phyloP scores from a whole-genome alignment of 1,140 invertebrate genomes.

The Ditylenchus dipsaci region DNA sequence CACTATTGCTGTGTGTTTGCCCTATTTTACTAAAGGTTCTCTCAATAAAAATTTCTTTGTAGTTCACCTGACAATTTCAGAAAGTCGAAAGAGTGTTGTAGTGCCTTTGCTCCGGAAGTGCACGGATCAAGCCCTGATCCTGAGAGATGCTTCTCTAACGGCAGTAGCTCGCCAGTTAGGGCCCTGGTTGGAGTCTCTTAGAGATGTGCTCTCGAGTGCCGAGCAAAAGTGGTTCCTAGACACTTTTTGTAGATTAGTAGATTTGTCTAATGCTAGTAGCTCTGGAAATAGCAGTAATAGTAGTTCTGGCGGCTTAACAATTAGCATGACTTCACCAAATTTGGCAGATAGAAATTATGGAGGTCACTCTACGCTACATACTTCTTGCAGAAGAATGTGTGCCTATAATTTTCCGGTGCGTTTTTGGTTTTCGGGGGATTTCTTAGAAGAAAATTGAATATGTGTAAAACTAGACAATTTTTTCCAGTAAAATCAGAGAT shows the following conservation, averaged over 20 bases:
- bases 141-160: slow-evolving; percentile 59
- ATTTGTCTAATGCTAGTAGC: slow-evolving; percentile 14
- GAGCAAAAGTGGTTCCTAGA: slow-evolving; percentile 51
- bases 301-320: not conserved
- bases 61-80: slow-evolving; percentile 51
- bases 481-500: no score
- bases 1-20: slow-evolving; percentile 60
- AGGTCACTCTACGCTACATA: slow-evolving; percentile 2
- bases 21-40: slow-evolving; percentile 61
- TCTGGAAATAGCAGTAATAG: not conserved
- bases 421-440: not conserved
- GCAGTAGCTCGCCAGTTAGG: slow-evolving; percentile 60
- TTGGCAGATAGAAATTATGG: not conserved
- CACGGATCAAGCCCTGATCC: slow-evolving; percentile 59
- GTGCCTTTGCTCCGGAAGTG: slow-evolving; percentile 61
- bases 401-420: slow-evolving; percentile 61
- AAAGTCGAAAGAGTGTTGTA: slow-evolving; percentile 58
- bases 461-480: no score
- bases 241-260: slow-evolving; percentile 44
- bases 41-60: no score
- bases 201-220: slow-evolving; percentile 36
- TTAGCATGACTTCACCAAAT: not conserved
- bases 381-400: slow-evolving; percentile 58
- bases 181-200: slow-evolving; percentile 38
- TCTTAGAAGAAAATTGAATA: no score